These are phyloP conservation scores for Hipparchia sbordonii DNA, from an alignment of 2,888 invertebrate species.

Conservation along the genomic window DNA sequence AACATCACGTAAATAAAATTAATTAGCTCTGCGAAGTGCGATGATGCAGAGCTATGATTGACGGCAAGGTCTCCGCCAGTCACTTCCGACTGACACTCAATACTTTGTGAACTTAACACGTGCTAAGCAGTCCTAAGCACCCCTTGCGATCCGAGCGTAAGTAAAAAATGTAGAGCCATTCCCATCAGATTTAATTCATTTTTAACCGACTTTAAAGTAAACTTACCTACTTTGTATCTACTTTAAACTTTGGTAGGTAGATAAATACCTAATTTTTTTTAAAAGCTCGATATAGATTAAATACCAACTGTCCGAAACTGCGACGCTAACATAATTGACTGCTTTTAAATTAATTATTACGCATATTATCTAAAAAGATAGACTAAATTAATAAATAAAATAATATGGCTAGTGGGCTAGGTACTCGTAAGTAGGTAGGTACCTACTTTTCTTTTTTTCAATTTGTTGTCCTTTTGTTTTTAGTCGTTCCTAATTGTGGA, in stretches of 20 bases:
- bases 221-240: too few relatives aligned
- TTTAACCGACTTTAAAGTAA: neutral
- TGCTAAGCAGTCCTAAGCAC: constrained; percentile 61
- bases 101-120: constrained; percentile 53
- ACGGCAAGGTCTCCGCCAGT: constrained; percentile 58
- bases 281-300: too few relatives aligned
- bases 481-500: constrained; percentile 67
- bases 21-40: constrained; percentile 57
- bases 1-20: constrained; percentile 41
- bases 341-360: too few relatives aligned
- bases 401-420: too few relatives aligned
- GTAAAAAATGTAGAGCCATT: constrained; percentile 11
- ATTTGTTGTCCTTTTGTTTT: constrained; percentile 44
- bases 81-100: constrained; percentile 64
- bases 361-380: too few relatives aligned
- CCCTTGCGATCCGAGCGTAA: neutral
- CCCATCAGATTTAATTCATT: neutral
- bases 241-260: too few relatives aligned
- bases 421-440: too few relatives aligned
- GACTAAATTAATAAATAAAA: too few relatives aligned
- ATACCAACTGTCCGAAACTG: too few relatives aligned
- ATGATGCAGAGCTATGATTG: constrained; percentile 49
- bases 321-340: too few relatives aligned
- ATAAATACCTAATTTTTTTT: too few relatives aligned
- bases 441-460: constrained; percentile 7